Evolutionary conservation across 2,113 vertebrate genomes (phyloP).

Genomic region (Micromys minutus): DNA sequence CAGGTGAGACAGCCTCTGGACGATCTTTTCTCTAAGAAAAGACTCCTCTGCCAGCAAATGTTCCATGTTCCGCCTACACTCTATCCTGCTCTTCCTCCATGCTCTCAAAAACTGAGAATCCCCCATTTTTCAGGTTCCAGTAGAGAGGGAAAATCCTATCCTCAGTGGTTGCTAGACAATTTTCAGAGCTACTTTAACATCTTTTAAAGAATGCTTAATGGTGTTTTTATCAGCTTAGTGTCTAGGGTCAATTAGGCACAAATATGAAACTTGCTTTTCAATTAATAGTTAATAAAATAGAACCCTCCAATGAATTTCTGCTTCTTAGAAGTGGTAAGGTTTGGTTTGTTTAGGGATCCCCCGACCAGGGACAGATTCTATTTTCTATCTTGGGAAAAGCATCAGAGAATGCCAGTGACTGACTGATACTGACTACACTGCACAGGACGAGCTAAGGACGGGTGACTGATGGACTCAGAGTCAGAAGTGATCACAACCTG

Average conservation of each 20-base stretch:
- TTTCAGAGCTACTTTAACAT: background rate
- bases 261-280: conserved; percentile 58
- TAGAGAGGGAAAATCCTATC: background rate
- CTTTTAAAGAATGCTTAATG: background rate
- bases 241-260: conserved; percentile 29
- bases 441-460: conserved; percentile 5
- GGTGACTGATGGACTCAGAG: background rate
- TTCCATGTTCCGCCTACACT: too few relatives aligned
- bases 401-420: background rate
- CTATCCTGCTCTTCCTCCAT: background rate
- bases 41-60: too few relatives aligned
- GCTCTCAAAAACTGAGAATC: background rate
- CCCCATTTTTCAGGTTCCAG: background rate
- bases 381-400: background rate
- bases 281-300: conserved; percentile 51
- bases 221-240: conserved; percentile 22
- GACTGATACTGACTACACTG: conserved; percentile 12
- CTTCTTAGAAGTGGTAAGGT: conserved; percentile 36
- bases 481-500: background rate
- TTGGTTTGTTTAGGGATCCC: conserved; percentile 51
- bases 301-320: conserved; percentile 29
- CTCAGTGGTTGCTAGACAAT: background rate
- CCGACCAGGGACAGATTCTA: conserved; percentile 14
- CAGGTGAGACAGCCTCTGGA: too few relatives aligned
- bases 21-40: too few relatives aligned